Evolutionary conservation across 1,140 invertebrate genomes (phyloP), one percentile per base, ranked within the genome.

Genomic region (Xylocopa sonorina): DNA sequence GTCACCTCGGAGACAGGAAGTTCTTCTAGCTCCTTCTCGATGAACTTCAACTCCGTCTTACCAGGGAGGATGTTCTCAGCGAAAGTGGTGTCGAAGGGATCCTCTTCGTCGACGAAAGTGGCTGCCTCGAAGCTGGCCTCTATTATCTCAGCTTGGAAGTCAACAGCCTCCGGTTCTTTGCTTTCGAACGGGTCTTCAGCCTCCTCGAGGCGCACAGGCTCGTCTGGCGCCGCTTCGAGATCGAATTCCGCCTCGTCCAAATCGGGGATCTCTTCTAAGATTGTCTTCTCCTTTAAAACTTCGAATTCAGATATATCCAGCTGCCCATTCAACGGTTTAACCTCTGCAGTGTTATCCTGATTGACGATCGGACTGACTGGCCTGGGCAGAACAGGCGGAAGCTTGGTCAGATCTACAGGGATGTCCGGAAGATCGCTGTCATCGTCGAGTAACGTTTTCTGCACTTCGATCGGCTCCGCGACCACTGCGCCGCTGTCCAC

Each of bases 71-170:
- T 94, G 85, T 96, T 96, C 51, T 96, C 96, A 0, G 96, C 97
- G 92, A 97, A 97, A 60, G 96, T 95, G 14, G 97, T 98, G 88
- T 98, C 97, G 88, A 98, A 98, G 0, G 97, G 97, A 94, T 97
- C 97, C 75, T 94, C 93, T 64, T 93, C 93, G 80, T 93, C 88
- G 18, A 87, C 91, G 66, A 90, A 92, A n/a, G 88, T 93, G 2
- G 91, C 92, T 0, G 87, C 91, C 74, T 90, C 92, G 55, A 93
- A 93, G 68, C 89, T 90, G 0, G 90, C 92, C 64, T 93, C 92
- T 58, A 91, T 87, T 71, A 93, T 92, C 57, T 92, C 91, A 10
- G 84, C 60, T 2, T 89, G 80, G 29, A 89, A 88, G 43, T 87
- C 81, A 4, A 82, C 73, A 6, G 77, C 66, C 14, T 82, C 85